Evolutionary conservation across 2,888 invertebrate species (phyloP).

Genomic region (Cephus rjabovi): DNA sequence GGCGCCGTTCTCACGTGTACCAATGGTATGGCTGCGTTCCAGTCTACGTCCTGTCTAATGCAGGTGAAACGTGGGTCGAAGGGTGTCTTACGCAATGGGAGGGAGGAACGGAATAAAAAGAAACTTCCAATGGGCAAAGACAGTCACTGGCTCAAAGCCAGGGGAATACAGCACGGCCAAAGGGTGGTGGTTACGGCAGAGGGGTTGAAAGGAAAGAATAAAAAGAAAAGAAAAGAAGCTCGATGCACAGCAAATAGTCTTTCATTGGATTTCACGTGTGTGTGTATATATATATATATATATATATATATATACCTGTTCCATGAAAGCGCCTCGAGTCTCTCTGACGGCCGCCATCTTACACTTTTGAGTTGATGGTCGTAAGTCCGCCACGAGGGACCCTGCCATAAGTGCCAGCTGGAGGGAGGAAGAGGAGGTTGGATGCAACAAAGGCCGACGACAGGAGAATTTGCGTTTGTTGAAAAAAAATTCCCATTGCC

Average conservation of each 20-base stretch:
- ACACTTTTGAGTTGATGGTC: neutral
- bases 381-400: neutral
- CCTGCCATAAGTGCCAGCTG: neutral
- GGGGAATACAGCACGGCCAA: neutral
- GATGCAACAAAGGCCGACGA: neutral
- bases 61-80: slow-evolving; percentile 15
- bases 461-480: neutral
- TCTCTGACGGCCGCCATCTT: neutral
- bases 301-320: too few species aligned
- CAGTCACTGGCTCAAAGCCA: neutral
- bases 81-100: slow-evolving; percentile 2
- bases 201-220: neutral
- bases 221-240: neutral
- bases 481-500: neutral
- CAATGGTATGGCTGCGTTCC: neutral
- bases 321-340: neutral
- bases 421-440: neutral
- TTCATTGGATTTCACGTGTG: neutral
- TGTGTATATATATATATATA: too few species aligned
- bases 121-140: neutral
- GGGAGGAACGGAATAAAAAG: neutral
- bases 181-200: neutral
- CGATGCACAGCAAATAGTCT: neutral
- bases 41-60: slow-evolving; percentile 5
- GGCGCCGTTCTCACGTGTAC: slow-evolving; percentile 1